Evolutionary conservation across 1,140 invertebrate species (phyloP), one percentile per base, ranked within the genome.

Genomic region (Zaprionus lachaisei): DNA sequence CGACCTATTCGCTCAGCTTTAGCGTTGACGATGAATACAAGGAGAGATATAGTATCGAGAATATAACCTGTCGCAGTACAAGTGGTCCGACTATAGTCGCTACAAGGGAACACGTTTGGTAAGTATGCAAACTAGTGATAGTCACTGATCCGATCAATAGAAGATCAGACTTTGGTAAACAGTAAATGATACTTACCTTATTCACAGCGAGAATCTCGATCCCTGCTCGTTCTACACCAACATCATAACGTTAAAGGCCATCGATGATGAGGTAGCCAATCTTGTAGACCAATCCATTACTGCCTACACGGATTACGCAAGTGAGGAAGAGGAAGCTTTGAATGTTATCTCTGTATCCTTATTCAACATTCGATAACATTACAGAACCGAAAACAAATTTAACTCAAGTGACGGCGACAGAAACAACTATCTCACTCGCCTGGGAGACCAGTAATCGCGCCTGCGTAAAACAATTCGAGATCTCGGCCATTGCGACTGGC

Each of bases 401-500:
- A 22, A 71, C 49, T 1, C 69, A 72, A 1, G 55, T 91, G n/a
- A 68, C 17, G 24, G 17, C 84, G 1, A 77, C 81, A 2, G 64
- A 64, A 0, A 80, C 81, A 6, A 80, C 47, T 11, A 90, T 92
- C 20, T 57, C 62, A 34, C 34, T 92, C 2, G 74, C 56, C 1
- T 92, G 91, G 91, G 34, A 75, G 51, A 80, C 85, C 0, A 80
- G 41, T n/a, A 67, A 92, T 75, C 79, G 80, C n/a, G 70, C 83
- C 9, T 92, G 91, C 49, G 77, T 92, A 2, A 58, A 58, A 4
- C 9, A 47, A 9, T 89, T 90, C 7, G 56, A 63, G 26, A 77
- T 82, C 15, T 38, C 31, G 6, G 83, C 66, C 2, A 75, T 37
- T 9, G 37, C 68, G 0, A 20, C 44, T 37, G 65, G 68, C 9